Percentiles rank a stretch among this genome's conserved stretches.
Conservation (phyloP, 2,888 invertebrate genomes). For the Acrobasis suavella region DNA sequence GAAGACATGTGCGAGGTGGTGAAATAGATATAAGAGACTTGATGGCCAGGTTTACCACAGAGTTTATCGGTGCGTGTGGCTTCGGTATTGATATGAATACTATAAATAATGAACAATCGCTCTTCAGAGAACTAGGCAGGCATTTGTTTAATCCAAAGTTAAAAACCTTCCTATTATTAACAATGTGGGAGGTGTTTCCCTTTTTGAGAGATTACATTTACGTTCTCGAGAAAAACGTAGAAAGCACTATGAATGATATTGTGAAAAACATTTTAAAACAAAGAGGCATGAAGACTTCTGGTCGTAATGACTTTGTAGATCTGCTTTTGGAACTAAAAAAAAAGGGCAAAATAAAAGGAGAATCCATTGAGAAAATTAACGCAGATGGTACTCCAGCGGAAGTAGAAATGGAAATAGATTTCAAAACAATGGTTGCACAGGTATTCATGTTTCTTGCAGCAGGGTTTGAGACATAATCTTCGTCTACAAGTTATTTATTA, state of each 20-base stretch:
- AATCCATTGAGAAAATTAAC: slow-evolving; percentile 52
- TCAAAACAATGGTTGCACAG: slow-evolving; percentile 53
- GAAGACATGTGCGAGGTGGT: slow-evolving; percentile 41
- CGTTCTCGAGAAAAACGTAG: slow-evolving; percentile 34
- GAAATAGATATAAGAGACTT: slow-evolving; percentile 51
- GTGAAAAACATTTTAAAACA: slow-evolving; percentile 48
- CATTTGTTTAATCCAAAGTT: slow-evolving; percentile 41
- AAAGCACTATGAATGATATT: slow-evolving; percentile 40
- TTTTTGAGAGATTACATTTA: slow-evolving; percentile 36
- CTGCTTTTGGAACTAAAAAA: slow-evolving; percentile 38
- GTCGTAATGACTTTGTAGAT: slow-evolving; percentile 57
- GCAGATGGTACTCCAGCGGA: slow-evolving; percentile 50
- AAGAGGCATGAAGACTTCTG: slow-evolving; percentile 53
- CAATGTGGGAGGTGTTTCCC: slow-evolving; percentile 51
- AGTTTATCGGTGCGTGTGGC: slow-evolving; percentile 61
- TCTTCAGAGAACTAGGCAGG: slow-evolving; percentile 49
- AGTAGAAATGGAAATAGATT: slow-evolving; percentile 52
- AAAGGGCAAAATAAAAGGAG: slow-evolving; percentile 56
- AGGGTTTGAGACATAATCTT: slow-evolving; percentile 75
- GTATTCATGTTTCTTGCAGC: slow-evolving; percentile 65
- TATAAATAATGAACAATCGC: slow-evolving; percentile 52
- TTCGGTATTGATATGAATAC: slow-evolving; percentile 56
- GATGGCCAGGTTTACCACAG: slow-evolving; percentile 60
- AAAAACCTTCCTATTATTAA: slow-evolving; percentile 34
- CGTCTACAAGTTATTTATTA: slow-evolving; percentile 60